Conservation (phyloP, 2,113 vertebrate genomes). For the Hippocampus barbouri region DNA sequence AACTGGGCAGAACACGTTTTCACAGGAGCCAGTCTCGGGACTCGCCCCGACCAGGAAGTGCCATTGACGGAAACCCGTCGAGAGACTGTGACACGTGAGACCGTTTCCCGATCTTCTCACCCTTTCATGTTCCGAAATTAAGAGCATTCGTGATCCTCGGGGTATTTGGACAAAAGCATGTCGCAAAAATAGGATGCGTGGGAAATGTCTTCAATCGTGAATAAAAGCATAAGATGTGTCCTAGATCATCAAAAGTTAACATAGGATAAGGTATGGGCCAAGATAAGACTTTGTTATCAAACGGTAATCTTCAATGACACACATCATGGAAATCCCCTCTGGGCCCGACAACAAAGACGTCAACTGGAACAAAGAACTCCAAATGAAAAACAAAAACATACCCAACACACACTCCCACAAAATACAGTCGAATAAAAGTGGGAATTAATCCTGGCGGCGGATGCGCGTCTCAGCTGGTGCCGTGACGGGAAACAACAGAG, state of each 20-base stretch:
- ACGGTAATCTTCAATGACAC: conserved; percentile 10
- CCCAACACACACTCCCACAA: conserved; percentile 16
- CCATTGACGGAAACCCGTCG: no score
- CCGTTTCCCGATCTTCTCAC: no score
- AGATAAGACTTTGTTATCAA: background rate
- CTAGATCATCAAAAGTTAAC: background rate
- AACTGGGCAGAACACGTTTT: no score
- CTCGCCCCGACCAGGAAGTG: no score
- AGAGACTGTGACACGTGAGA: no score
- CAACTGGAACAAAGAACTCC: conserved; percentile 38
- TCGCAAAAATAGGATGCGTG: no score
- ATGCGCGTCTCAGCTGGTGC: conserved; percentile 51
- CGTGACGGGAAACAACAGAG: conserved; percentile 36
- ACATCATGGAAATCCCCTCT: conserved; percentile 26
- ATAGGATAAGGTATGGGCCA: no score
- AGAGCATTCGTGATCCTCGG: no score
- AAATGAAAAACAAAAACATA: conserved; percentile 43
- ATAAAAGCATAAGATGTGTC: background rate
- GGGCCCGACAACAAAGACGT: conserved; percentile 36
- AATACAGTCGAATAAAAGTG: conserved; percentile 25
- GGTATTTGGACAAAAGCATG: no score
- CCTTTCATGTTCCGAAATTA: no score
- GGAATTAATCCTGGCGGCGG: conserved; percentile 42
- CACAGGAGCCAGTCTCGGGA: no score
- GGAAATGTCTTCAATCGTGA: background rate